Conservation (phyloP, 2,888 invertebrate genomes). For the Melikaiella ostensackeni region DNA sequence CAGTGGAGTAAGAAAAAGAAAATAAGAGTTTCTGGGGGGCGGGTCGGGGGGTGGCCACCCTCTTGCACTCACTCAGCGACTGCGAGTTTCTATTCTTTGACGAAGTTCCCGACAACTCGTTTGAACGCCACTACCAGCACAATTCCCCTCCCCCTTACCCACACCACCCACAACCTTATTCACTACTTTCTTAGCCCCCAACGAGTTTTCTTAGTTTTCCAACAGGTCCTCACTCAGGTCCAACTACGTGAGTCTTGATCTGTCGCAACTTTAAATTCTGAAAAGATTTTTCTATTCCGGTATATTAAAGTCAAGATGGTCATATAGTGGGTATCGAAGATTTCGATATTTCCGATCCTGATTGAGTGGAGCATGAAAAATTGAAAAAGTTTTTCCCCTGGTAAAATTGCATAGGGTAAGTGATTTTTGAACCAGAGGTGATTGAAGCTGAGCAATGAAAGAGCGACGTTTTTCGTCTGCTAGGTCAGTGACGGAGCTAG, state of each 20-base stretch:
- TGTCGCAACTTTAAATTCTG: not conserved
- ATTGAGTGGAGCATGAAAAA: no score
- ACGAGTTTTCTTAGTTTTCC: slow-evolving; percentile 47
- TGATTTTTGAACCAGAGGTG: no score
- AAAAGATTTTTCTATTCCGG: not conserved
- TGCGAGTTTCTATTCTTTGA: slow-evolving; percentile 67
- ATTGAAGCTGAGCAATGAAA: no score
- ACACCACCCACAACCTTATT: slow-evolving; percentile 55
- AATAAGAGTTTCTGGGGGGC: not conserved
- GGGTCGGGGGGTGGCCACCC: not conserved
- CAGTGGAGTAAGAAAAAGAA: slow-evolving; percentile 34
- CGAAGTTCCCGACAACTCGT: slow-evolving; percentile 70
- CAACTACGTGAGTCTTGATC: slow-evolving; percentile 37
- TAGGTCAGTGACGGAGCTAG: no score
- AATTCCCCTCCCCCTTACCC: slow-evolving; percentile 50
- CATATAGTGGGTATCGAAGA: not conserved
- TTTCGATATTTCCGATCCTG: not conserved
- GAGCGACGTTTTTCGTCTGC: no score
- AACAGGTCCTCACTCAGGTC: slow-evolving; percentile 44
- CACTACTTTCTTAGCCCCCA: slow-evolving; percentile 43
- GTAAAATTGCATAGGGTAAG: no score
- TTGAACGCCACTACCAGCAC: slow-evolving; percentile 63
- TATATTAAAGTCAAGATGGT: not conserved
- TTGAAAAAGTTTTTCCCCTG: no score
- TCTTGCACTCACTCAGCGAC: slow-evolving; percentile 51